Percentiles rank a stretch among this genome's conserved stretches.
Evolutionary conservation across 1,140 invertebrate genomes (phyloP).

Genomic region (Rhizoglyphus robini): DNA sequence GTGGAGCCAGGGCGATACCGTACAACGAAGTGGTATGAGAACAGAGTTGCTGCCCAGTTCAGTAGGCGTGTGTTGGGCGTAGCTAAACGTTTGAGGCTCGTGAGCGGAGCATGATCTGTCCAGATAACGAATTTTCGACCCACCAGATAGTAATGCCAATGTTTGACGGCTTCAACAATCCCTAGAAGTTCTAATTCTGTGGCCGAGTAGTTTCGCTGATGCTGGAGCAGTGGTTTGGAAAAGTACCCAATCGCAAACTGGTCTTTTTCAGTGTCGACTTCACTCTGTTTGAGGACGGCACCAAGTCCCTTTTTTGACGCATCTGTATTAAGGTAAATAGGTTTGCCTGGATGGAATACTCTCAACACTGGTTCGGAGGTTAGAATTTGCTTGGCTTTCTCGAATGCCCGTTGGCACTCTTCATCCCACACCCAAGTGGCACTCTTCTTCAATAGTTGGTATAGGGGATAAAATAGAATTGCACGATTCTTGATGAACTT

Average conservation of each 20-base stretch:
- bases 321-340: slow-evolving; percentile 20
- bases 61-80: slow-evolving; percentile 11
- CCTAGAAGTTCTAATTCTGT: slow-evolving; percentile 41
- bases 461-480: slow-evolving; percentile 24
- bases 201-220: slow-evolving; percentile 41
- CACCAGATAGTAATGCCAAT: slow-evolving; percentile 40
- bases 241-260: slow-evolving; percentile 20
- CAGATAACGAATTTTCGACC: slow-evolving; percentile 33
- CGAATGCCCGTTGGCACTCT: slow-evolving; percentile 22
- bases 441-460: slow-evolving; percentile 26
- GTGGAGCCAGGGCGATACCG: slow-evolving; percentile 8
- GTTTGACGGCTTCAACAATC: slow-evolving; percentile 36
- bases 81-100: slow-evolving; percentile 17
- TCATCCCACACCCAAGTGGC: slow-evolving; percentile 22
- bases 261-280: slow-evolving; percentile 4
- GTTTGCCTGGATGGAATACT: slow-evolving; percentile 3
- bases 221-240: slow-evolving; percentile 32
- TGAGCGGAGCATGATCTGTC: slow-evolving; percentile 38
- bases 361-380: slow-evolving; percentile 16
- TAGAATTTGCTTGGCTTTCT: slow-evolving; percentile 20
- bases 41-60: slow-evolving; percentile 14
- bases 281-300: slow-evolving; percentile 20
- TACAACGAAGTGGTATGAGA: slow-evolving; percentile 16
- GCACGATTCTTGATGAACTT: slow-evolving; percentile 24
- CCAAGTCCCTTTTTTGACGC: slow-evolving; percentile 21